Percentiles rank a stretch among this genome's conserved stretches.
Conservation (phyloP, 2,113 vertebrate species). For the Geothlypis trichas region DNA sequence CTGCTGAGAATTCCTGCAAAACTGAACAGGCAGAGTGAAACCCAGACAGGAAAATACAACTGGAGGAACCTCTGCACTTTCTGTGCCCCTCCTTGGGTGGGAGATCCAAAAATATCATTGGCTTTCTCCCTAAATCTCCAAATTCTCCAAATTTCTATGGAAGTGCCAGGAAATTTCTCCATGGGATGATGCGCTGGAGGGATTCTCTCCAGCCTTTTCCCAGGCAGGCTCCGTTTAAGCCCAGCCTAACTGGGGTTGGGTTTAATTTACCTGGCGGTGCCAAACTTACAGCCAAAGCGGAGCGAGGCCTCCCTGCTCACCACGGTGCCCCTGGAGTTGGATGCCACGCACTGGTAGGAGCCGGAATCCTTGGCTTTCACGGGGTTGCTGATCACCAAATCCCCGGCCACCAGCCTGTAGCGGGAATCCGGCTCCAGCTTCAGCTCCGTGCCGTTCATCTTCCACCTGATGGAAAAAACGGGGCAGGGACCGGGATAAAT, state of each 20-base stretch:
- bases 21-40: constrained; percentile 73
- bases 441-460: constrained; percentile 90
- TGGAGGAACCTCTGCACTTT: accelerated
- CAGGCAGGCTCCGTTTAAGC: neutral
- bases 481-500: neutral
- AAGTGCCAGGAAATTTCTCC: neutral
- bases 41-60: neutral
- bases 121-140: neutral
- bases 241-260: accelerated
- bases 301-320: constrained; percentile 90
- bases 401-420: constrained; percentile 88
- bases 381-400: constrained; percentile 88
- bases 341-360: constrained; percentile 93
- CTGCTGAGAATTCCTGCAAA: constrained; percentile 91
- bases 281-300: constrained; percentile 94
- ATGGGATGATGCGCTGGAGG: neutral
- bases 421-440: constrained; percentile 80
- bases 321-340: constrained; percentile 89
- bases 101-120: neutral
- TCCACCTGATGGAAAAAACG: constrained; percentile 79
- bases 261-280: neutral
- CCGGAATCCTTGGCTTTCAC: constrained; percentile 82
- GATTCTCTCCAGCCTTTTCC: neutral
- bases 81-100: neutral
- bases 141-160: neutral